phyloP scores from a whole-genome alignment of 1,140 invertebrate genomes.

The Bombus sylvicola region DNA sequence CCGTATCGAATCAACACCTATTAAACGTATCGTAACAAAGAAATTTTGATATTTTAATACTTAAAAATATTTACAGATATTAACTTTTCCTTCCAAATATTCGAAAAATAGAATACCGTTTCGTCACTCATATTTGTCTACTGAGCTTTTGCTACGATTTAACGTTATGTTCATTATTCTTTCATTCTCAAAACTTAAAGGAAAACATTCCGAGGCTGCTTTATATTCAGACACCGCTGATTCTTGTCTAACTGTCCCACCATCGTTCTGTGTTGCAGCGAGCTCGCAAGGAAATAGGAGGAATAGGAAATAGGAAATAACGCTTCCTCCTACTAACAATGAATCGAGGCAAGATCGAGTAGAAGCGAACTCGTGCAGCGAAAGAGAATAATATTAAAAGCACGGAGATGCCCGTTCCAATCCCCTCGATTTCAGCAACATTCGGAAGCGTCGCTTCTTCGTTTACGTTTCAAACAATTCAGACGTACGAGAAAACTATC shows the following conservation, averaged over 20 bases:
- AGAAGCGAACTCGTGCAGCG: not conserved
- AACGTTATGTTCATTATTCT: too few relatives aligned
- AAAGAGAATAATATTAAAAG: not conserved
- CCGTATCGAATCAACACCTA: not conserved
- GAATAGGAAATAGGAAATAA: conserved; percentile 28
- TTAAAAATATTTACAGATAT: not conserved
- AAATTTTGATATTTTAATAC: not conserved
- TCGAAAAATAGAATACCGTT: not conserved
- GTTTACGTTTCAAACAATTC: not conserved
- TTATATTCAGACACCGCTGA: not conserved
- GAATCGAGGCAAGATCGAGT: not conserved
- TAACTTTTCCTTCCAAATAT: not conserved
- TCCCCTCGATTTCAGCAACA: not conserved
- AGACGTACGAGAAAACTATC: not conserved
- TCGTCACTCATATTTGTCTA: not conserved
- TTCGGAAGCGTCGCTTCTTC: not conserved
- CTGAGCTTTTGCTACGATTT: not conserved
- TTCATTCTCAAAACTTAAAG: too few relatives aligned
- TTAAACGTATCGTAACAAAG: not conserved
- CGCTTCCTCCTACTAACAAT: conserved; percentile 15
- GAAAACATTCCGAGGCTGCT: not conserved
- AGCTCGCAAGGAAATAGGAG: conserved; percentile 7
- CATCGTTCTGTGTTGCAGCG: not conserved
- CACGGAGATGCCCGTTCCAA: not conserved
- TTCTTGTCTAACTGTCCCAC: too few relatives aligned